phyloP scores from a whole-genome alignment of 2,797 vertebrate species.

The Argentina silus region DNA sequence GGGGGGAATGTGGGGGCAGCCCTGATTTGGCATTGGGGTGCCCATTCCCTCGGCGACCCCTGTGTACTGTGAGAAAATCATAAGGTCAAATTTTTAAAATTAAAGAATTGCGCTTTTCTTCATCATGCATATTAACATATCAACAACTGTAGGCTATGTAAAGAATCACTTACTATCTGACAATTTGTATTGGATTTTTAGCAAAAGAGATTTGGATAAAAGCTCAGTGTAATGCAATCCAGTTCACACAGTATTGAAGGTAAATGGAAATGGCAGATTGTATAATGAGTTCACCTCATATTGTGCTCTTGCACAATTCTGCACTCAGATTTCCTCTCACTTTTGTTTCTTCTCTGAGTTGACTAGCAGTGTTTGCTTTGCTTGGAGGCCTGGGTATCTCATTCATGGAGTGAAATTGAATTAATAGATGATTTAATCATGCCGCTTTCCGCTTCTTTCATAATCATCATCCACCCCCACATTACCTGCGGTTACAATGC shows the following conservation, averaged over 20 bases:
- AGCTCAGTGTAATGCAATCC: conserved; percentile 35
- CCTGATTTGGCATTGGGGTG: too few relatives aligned
- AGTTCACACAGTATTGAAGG: conserved; percentile 39
- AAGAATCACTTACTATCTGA: conserved; percentile 23
- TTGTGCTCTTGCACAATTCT: too few relatives aligned
- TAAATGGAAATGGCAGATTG: conserved; percentile 34
- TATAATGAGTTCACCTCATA: conserved; percentile 32
- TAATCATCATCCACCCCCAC: conserved; percentile 44
- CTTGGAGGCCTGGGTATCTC: conserved; percentile 51
- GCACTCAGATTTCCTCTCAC: conserved; percentile 37
- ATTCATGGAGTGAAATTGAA: conserved; percentile 61
- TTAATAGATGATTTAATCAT: conserved; percentile 66
- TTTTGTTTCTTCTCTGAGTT: conserved; percentile 54
- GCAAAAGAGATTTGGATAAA: conserved; percentile 28
- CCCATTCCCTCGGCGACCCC: too few relatives aligned
- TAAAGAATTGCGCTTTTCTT: too few relatives aligned
- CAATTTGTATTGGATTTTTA: conserved; percentile 46
- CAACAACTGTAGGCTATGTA: conserved; percentile 1
- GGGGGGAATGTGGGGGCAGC: too few relatives aligned
- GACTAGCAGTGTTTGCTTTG: conserved; percentile 55
- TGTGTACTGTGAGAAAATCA: too few relatives aligned
- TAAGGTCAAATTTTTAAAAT: too few relatives aligned
- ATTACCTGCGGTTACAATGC: conserved; percentile 31
- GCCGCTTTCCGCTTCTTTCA: conserved; percentile 49
- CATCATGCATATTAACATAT: neutral